Base-by-base conservation (phyloP, 2,113 vertebrate genomes). In the Rhodinocichla rosea region DNA sequence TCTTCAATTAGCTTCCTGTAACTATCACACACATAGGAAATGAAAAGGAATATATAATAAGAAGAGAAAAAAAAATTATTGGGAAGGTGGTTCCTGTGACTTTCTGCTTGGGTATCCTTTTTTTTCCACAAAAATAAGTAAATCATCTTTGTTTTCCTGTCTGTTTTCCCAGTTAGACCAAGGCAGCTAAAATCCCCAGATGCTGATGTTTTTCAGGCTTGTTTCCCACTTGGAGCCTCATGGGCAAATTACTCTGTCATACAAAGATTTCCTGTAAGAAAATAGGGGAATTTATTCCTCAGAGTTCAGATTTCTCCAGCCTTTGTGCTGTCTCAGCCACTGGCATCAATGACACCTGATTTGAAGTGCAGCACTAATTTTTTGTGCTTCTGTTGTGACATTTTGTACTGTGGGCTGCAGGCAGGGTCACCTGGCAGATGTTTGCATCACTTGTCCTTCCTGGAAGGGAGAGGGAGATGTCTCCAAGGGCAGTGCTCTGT, bases 131-230 rank as follows among this genome's bases (percentile, higher is more conserved):
- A 17, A 55, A 55, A 33, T n/a, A 74, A 23, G 20, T 77, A 88
- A 93, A 96, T 88, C 6, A 47, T 80, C 63, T 74, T 85, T 18
- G 13, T 73, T 91, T 95, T 68, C 44, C 52, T 90, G 42, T 63
- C 87, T 95, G 71, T 55, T 83, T 78, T 78, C 39, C 57, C 53
- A 92, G 82, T 90, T 37, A 52, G 71, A 83, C 33, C 39, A 86
- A 88, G 82, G 60, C 75, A 90, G 71, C 88, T 96, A 78, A 88
- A 96, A 86, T 83, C 88, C 84, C 76, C 75, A 96, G 93, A 91
- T 83, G 68, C 82, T 81, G 90, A 85, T 45, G 39, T 83, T 94
- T 96, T 96, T 97, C 76, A 93, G 90, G 63, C 56, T 94, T 64
- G 15, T 67, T 96, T 93, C 79, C 85, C 88, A 77, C 82, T 81